Evolutionary conservation across 2,113 vertebrate species (phyloP).

Genomic region (Caranx ignobilis): DNA sequence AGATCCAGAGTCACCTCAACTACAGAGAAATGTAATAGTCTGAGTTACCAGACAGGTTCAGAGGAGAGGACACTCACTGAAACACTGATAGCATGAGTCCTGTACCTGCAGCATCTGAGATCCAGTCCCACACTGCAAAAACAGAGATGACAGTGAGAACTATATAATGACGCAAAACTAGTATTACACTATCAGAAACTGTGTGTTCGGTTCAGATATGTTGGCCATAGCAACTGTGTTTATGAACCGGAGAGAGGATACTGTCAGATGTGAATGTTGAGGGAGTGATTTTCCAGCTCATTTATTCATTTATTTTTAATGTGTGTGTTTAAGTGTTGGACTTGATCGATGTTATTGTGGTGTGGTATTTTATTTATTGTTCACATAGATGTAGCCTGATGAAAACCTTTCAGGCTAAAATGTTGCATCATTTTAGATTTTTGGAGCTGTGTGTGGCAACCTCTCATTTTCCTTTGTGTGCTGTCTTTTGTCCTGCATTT

Average conservation of each 20-base stretch:
- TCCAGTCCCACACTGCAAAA: constrained; percentile 85
- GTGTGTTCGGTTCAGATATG: not conserved
- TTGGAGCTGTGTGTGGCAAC: too few species aligned
- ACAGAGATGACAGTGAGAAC: constrained; percentile 2
- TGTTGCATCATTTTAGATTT: too few species aligned
- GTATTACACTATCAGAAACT: not conserved
- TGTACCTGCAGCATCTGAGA: constrained; percentile 82
- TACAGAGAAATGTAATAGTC: constrained; percentile 54
- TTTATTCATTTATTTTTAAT: not conserved
- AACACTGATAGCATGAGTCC: not conserved
- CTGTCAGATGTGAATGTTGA: not conserved
- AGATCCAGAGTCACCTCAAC: constrained; percentile 88
- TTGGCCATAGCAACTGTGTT: not conserved
- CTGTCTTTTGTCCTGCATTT: not conserved
- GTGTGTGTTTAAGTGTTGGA: not conserved
- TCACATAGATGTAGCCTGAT: too few species aligned
- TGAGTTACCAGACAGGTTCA: not conserved
- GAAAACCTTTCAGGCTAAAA: too few species aligned
- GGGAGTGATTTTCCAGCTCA: too few species aligned
- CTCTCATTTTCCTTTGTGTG: too few species aligned
- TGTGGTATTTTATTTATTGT: not conserved
- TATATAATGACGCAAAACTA: not conserved
- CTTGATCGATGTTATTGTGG: not conserved
- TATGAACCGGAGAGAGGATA: not conserved
- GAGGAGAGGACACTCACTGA: not conserved